A percentile compares a stretch with the other conserved stretches of the same genome.
phyloP scores from a whole-genome alignment of 2,888 invertebrate species.

The Cenopis cana region DNA sequence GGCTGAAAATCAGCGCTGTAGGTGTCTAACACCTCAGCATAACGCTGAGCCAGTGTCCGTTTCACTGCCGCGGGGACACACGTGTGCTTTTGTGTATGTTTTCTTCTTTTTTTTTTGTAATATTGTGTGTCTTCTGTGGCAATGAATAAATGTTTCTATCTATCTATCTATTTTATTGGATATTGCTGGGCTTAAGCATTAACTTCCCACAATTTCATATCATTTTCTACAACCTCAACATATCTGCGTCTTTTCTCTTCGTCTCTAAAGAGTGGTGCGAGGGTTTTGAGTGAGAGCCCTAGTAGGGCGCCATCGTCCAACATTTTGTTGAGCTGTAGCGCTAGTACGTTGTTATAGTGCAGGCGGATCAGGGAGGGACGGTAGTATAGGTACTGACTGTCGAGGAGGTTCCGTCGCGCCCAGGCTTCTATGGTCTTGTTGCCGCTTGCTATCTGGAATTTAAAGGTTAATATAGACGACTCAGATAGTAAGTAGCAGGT shows the following conservation, averaged over 20 bases:
- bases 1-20: too few species aligned
- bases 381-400: constrained; percentile 91
- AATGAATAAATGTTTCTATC: too few species aligned
- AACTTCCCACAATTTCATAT: constrained; percentile 92
- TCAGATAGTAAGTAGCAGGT: too few species aligned
- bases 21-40: too few species aligned
- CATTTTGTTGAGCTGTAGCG: constrained; percentile 88
- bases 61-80: too few species aligned
- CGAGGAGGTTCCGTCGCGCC: constrained; percentile 88
- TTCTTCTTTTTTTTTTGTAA: too few species aligned
- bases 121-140: too few species aligned
- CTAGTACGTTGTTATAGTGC: constrained; percentile 89
- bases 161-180: too few species aligned
- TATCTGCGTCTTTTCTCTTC: constrained; percentile 89
- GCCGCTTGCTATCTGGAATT: constrained; percentile 88
- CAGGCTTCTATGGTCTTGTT: constrained; percentile 90
- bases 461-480: background rate
- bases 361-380: constrained; percentile 92
- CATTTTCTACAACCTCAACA: constrained; percentile 94
- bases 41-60: too few species aligned
- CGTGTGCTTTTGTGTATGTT: too few species aligned
- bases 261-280: constrained; percentile 91
- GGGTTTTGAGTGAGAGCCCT: constrained; percentile 89
- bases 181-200: constrained; percentile 58
- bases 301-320: constrained; percentile 92